Conservation (phyloP, 2,888 invertebrate species). For the Yponomeuta cagnagella region DNA sequence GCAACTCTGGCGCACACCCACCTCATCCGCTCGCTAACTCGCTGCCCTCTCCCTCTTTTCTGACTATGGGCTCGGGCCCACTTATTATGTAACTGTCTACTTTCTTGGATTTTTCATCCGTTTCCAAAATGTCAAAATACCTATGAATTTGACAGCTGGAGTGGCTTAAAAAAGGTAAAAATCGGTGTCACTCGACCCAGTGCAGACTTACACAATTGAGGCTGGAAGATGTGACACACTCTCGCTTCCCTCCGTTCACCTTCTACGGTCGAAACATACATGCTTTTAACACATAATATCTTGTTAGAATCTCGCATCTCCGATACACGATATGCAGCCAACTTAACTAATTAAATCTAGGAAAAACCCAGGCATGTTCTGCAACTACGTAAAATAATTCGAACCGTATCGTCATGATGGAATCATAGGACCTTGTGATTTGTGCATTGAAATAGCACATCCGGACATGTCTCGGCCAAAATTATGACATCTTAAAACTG, state of each 20-base stretch:
- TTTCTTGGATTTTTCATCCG: no score
- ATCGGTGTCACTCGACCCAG: no score
- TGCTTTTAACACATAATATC: not conserved
- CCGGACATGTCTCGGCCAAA: not conserved
- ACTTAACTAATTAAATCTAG: not conserved
- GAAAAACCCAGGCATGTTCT: not conserved
- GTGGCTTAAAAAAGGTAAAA: no score
- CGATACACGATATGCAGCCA: not conserved
- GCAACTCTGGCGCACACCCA: no score
- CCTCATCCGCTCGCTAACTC: no score
- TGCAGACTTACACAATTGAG: no score
- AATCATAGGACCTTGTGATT: not conserved
- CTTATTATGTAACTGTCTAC: no score
- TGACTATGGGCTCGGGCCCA: no score
- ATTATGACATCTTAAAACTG: not conserved
- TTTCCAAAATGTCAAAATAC: no score
- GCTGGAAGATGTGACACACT: not conserved
- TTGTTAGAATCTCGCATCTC: not conserved
- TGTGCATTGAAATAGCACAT: not conserved
- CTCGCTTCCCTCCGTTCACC: not conserved
- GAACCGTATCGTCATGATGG: not conserved
- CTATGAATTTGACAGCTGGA: no score
- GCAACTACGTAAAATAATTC: not conserved
- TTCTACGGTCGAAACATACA: not conserved
- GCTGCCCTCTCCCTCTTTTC: no score